Evolutionary conservation across 2,113 vertebrate species (phyloP), one percentile per base, ranked within the genome.

Genomic region (Podarcis cretensis): DNA sequence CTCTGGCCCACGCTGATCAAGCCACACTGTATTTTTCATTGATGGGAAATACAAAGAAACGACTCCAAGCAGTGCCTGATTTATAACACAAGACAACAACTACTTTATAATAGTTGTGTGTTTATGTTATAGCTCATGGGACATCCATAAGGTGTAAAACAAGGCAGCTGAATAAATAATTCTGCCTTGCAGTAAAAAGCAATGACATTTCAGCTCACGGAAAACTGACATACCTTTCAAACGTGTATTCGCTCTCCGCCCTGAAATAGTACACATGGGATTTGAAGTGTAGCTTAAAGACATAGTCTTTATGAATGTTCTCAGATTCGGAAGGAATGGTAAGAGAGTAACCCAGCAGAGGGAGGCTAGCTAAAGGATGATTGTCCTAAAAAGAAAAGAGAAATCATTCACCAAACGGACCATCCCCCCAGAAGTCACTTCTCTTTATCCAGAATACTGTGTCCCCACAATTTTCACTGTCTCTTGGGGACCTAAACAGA

Each of bases 231-330:
- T 96, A 99, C 99, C 99, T 98, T 93, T 99, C 98, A 80, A 99
- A 99, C 0, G 98, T 98, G 92, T 99, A 99, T 95, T 99, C 98
- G 14, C 98, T 99, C 94, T 99, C 99, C 0, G 99, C 98, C 97
- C 99, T 97, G 97, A 99, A 99, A 94, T 98, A 99, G 95, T 99
- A 99, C 91, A 99, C 97, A 0, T 99, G 99, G 93, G 99, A 99
- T 96, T 99, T 99, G 97, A 99, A 99, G 90, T 99, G 99, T 73
- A 99, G 97, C 93, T 99, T 99, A 97, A 99, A 99, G 87, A 99
- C 99, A 0, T 98, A 98, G 96, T 99, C 99, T 95, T 99, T 99
- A 96, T 99, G 98, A 95, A 99, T 98, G 96, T 99, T 99, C 95
- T 99, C 99, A 0, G 98, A 97, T 93, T 99, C 98, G 0, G 98